These are phyloP conservation scores for Volucella inanis DNA, from an alignment of 2,888 invertebrate genomes.

Conservation along the genomic window DNA sequence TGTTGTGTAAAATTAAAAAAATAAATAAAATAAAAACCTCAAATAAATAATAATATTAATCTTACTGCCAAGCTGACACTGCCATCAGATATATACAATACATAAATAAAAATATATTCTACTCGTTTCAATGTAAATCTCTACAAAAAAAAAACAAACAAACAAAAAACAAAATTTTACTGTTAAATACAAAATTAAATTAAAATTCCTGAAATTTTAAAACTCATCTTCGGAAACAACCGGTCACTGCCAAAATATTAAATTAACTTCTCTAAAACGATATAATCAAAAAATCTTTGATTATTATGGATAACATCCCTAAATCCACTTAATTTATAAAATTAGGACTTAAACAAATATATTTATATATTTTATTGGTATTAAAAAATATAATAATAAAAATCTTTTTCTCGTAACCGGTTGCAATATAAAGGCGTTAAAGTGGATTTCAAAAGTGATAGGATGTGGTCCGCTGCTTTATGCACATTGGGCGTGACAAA, in stretches of 20 bases:
- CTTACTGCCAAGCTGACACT: slow-evolving; percentile 70
- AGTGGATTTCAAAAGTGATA: slow-evolving; percentile 81
- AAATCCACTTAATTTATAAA: slow-evolving; percentile 17
- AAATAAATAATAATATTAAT: slow-evolving; percentile 35
- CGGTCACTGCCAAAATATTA: slow-evolving; percentile 59
- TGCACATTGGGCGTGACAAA: slow-evolving; percentile 84
- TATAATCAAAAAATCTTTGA: neutral
- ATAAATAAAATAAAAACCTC: slow-evolving; percentile 27
- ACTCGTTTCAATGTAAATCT: slow-evolving; percentile 26
- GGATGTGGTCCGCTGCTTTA: slow-evolving; percentile 83
- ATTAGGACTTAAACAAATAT: slow-evolving; percentile 20
- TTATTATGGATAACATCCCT: slow-evolving; percentile 32
- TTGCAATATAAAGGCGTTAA: slow-evolving; percentile 70
- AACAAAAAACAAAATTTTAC: slow-evolving; percentile 11
- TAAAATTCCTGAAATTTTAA: neutral
- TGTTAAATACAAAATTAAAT: slow-evolving; percentile 3
- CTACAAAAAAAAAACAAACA: neutral
- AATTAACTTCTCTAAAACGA: slow-evolving; percentile 16
- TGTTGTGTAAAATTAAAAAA: slow-evolving; percentile 58
- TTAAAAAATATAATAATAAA: slow-evolving; percentile 13
- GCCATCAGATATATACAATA: slow-evolving; percentile 55
- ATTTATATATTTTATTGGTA: neutral
- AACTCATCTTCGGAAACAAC: slow-evolving; percentile 34
- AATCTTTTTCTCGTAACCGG: slow-evolving; percentile 46
- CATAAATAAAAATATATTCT: slow-evolving; percentile 11